phyloP scores from a whole-genome alignment of 2,797 vertebrate genomes.

The Bothrops alternatus region DNA sequence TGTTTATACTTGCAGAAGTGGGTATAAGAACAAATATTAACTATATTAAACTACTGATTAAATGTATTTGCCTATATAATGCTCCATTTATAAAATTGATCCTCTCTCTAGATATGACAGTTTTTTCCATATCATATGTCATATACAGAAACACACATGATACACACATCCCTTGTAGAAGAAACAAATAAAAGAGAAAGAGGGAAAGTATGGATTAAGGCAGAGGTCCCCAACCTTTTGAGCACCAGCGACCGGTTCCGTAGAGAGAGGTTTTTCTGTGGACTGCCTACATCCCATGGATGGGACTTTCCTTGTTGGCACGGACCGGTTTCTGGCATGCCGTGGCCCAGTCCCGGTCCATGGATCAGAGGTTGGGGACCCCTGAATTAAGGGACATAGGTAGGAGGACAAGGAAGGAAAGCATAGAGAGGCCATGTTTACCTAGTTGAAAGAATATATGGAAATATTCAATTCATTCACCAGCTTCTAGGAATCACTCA shows the following conservation, averaged over 20 bases:
- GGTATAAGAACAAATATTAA: not conserved
- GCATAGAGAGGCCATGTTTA: not conserved
- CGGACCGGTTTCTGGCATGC: no score
- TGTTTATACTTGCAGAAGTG: not conserved
- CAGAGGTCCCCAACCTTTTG: no score
- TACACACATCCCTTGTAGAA: not conserved
- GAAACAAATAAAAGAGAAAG: not conserved
- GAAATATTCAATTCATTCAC: not conserved
- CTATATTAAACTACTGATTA: not conserved
- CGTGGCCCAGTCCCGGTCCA: no score
- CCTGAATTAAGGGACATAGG: not conserved
- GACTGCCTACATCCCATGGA: no score
- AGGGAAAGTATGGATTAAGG: not conserved
- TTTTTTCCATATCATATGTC: not conserved
- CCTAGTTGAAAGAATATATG: not conserved
- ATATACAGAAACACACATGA: not conserved
- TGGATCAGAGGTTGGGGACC: no score
- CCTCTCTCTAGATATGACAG: not conserved
- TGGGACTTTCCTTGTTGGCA: no score
- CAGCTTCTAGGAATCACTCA: not conserved
- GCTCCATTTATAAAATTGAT: not conserved
- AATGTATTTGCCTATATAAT: not conserved
- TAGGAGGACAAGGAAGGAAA: not conserved
- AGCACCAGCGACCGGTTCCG: no score
- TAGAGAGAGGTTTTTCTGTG: no score